Evolutionary conservation across 2,797 vertebrate species (phyloP).

Genomic region (Trematocara caparti): DNA sequence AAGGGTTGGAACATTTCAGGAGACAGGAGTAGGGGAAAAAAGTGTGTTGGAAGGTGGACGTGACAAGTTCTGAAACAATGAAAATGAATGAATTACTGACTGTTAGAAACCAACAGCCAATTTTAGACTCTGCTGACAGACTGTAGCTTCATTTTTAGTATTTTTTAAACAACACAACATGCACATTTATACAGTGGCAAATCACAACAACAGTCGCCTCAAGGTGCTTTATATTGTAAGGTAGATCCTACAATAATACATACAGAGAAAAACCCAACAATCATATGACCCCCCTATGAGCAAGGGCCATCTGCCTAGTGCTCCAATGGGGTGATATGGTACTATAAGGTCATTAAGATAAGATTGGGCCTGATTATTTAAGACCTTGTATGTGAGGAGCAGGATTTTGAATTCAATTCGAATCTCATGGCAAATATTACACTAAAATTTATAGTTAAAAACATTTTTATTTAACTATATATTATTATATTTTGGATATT

Average conservation of each 20-base stretch:
- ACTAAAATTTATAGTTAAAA: not conserved
- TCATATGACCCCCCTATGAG: not conserved
- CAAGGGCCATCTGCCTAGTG: not conserved
- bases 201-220: not conserved
- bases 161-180: not conserved
- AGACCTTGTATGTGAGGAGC: not conserved
- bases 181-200: not conserved
- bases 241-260: rapidly evolving
- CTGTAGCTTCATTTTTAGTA: not conserved
- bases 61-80: not conserved
- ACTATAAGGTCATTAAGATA: rapidly evolving
- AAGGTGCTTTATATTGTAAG: rapidly evolving
- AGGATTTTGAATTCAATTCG: not conserved
- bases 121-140: not conserved
- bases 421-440: not conserved
- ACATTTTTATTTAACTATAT: not conserved
- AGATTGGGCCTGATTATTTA: not conserved
- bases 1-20: not conserved
- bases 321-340: not conserved
- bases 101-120: not conserved
- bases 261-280: not conserved
- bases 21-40: not conserved
- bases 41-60: not conserved
- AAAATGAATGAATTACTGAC: not conserved
- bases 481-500: not conserved